Base-by-base conservation (phyloP, 2,888 invertebrate genomes). In the Xanthostigma xanthostigma region DNA sequence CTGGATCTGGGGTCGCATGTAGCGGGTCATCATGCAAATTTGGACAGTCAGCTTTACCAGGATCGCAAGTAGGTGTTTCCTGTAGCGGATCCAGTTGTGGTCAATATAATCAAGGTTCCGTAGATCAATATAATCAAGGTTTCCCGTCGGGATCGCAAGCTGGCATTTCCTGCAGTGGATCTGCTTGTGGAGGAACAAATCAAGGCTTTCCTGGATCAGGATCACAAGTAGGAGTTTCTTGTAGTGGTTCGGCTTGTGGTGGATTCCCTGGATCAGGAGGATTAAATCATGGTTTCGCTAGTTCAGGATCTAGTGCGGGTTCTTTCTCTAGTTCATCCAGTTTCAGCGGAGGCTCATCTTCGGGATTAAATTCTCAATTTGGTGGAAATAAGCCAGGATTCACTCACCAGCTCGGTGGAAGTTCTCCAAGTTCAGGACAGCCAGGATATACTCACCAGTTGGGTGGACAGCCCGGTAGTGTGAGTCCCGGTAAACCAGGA, bases 1-100 rank as follows among this genome's bases (percentile, higher is more conserved):
- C 44, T 39, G 49, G 48, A 43, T 12, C 41, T n/a, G 44, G 45
- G 17, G 27, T 38, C 9, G 41, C 27, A 27, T 27, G 27, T 27
- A 27, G 27, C 27, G 27, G 27, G 8, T 27, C 27, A 6, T 27
- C 27, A 27, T 27, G 27, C 27, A 27, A 27, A 27, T 8, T 6
- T 8, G 27, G 8, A 27, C 27, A 27, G 8, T 27, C 27, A 27
- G 27, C 27, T 27, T 27, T 27, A 27, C 27, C 27, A 27, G 27
- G 27, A 27, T 27, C 27, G 6, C 27, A 27, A 27, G 27, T 27
- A 27, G 27, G 27, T 27, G 27, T 27, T 27, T 27, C 27, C 3
- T 27, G 27, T 27, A 27, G 27, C 27, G 27, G 27, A 6, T 27
- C 27, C 27, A 6, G 27, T 27, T 27, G 12, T 38, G 38, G 38